Evolutionary conservation across 1,140 invertebrate species (phyloP), one percentile per base, ranked within the genome.

Genomic region (Ceratoteleas bidentatus): DNA sequence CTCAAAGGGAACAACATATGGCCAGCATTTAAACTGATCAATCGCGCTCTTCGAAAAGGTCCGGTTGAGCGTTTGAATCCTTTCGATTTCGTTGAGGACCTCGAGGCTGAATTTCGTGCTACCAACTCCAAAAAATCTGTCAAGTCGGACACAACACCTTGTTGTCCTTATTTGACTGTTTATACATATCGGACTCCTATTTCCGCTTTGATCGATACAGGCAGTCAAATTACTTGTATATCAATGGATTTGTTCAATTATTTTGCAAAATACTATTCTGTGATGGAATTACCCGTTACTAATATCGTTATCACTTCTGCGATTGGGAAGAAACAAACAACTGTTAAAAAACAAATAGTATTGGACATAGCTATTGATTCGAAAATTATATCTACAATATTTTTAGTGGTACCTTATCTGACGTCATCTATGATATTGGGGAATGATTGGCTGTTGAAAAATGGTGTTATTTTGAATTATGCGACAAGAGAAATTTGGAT

Each of bases 71-170:
- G 61, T 32, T 52, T 7, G 1, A n/a, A n/a, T n/a, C 16, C 11
- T 3, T 65, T 24, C 15, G 61, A 65, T 40, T 65, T 65, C 32
- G 10, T 40, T 14, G 33, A 65, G 61, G 61, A 65, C 32, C 61
- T 65, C 10, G 1, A 52, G n/a, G 2, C 32, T 0, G 13, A 64
- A 24, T 38, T 52, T 38, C 2, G 13, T 52, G 54, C 36, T 11
- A 10, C 2, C 9, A 38, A n/a, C n/a, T n/a, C n/a, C n/a, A n/a
- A n/a, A n/a, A n/a, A n/a, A n/a, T n/a, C n/a, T n/a, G n/a, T n/a
- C n/a, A n/a, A n/a, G n/a, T n/a, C n/a, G n/a, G n/a, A n/a, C n/a
- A n/a, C n/a, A n/a, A n/a, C n/a, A n/a, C n/a, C n/a, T n/a, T n/a
- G n/a, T n/a, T 38, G 36, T 38, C 36, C 36, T 38, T 6, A 9